These are phyloP conservation scores for Drosophila nr. medialis DNA, from an alignment of 2,888 invertebrate genomes.

Conservation along the genomic window DNA sequence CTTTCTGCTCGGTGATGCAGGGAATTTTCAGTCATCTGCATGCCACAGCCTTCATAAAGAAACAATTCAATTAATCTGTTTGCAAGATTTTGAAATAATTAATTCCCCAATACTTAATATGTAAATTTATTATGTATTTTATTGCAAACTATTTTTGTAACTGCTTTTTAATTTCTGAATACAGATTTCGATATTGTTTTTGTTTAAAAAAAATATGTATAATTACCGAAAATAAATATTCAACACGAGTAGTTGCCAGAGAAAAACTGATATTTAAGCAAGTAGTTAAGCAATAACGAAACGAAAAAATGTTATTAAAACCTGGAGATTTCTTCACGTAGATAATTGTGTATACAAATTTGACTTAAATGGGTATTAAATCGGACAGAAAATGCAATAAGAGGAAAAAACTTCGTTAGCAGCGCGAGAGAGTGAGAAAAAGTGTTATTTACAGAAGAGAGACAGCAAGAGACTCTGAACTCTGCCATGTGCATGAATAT, in stretches of 20 bases:
- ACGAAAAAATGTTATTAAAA: slow-evolving; percentile 66
- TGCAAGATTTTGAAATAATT: background rate
- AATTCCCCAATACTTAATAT: background rate
- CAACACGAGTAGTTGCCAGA: slow-evolving; percentile 1
- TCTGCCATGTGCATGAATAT: slow-evolving; percentile 36
- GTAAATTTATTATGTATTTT: background rate
- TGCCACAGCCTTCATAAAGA: background rate
- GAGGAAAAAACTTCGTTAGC: slow-evolving; percentile 11
- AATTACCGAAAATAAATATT: slow-evolving; percentile 1
- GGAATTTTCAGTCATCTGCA: slow-evolving; percentile 1
- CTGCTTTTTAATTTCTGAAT: background rate
- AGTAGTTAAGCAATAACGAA: slow-evolving; percentile 19
- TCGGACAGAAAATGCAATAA: slow-evolving; percentile 70
- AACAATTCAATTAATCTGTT: background rate
- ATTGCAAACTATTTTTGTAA: background rate
- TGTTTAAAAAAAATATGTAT: background rate
- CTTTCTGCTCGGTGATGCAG: background rate
- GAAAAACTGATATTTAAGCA: slow-evolving; percentile 5
- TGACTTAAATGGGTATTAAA: slow-evolving; percentile 77
- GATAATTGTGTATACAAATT: slow-evolving; percentile 72
- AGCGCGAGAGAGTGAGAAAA: background rate
- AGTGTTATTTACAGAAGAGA: background rate
- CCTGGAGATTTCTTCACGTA: slow-evolving; percentile 74
- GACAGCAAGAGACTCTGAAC: slow-evolving; percentile 1
- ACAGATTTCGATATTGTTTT: background rate